phyloP scores from a whole-genome alignment of 2,888 invertebrate species.

The Dasysyrphus tricinctus region DNA sequence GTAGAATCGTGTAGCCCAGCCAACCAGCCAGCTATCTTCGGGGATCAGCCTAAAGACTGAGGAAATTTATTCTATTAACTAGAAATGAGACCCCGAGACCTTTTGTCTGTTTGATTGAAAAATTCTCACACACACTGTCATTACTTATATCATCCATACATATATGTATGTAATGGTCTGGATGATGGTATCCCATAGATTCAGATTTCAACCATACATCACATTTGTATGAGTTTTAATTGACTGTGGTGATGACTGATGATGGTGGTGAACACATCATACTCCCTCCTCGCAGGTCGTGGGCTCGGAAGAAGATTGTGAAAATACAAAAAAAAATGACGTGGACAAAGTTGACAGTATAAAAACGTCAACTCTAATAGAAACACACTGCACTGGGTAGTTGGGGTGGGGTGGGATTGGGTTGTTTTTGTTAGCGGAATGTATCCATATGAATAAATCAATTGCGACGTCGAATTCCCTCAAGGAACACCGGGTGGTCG shows the following conservation, averaged over 20 bases:
- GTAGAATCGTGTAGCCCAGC: neutral
- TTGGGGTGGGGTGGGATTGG: neutral
- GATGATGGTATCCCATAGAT: neutral
- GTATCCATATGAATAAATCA: conserved; percentile 34
- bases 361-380: conserved; percentile 25
- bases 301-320: conserved; percentile 19
- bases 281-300: conserved; percentile 3
- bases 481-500: neutral
- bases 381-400: neutral
- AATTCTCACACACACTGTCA: conserved; percentile 19
- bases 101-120: conserved; percentile 56
- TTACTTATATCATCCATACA: neutral
- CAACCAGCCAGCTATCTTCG: neutral
- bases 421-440: neutral
- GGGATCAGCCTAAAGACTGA: conserved; percentile 36
- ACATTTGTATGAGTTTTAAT: conserved; percentile 63
- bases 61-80: conserved; percentile 57
- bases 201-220: conserved; percentile 28
- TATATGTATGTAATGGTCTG: neutral
- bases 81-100: conserved; percentile 60
- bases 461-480: conserved; percentile 42
- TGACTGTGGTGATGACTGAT: conserved; percentile 51
- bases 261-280: conserved; percentile 52
- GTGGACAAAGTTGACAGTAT: conserved; percentile 10
- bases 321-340: conserved; percentile 25